Evolutionary conservation across 1,140 invertebrate genomes (phyloP), one percentile per base, ranked within the genome.

Genomic region (Panulirus ornatus): DNA sequence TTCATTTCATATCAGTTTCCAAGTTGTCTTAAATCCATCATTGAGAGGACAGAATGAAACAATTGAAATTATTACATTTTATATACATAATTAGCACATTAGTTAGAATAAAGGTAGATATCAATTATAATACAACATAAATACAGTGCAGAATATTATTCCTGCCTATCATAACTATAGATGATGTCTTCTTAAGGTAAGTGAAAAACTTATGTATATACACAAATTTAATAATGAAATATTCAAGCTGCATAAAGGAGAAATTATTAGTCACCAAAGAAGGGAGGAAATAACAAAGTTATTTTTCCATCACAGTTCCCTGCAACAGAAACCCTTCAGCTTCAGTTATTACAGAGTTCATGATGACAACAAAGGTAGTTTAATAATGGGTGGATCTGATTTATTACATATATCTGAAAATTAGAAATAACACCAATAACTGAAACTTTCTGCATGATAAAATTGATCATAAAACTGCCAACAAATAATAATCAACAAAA

Each of bases 171-270:
- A 47, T 47, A 47, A 47, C 44, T 47, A 47, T 47, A 47, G 14
- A 47, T 47, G 14, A 47, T 47, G n/a, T n/a, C 5, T 47, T 47
- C 5, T 47, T 5, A 47, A 47, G 44, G 44, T 6, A 47, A 47
- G 44, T 47, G 44, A 47, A 47, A 47, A 47, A n/a, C n/a, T 47
- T 47, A 47, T 47, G 44, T 47, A 47, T 47, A 47, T 66, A 66
- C 58, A 66, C 58, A 66, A 66, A 66, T 66, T 66, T 66, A 66
- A 30, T 66, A 30, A 66, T 66, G 58, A 66, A 66, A 66, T 66
- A 22, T 66, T 66, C n/a, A 66, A 66, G 58, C 58, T 66, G 58
- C 58, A 66, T 30, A 66, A 66, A 66, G n/a, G 27, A 66, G 8
- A 27, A 30, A 30, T 27, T 30, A 66, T 30, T 66, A 66, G 58